Conservation (phyloP, 2,888 invertebrate species). For the Eumacrocentrus americanus region DNA sequence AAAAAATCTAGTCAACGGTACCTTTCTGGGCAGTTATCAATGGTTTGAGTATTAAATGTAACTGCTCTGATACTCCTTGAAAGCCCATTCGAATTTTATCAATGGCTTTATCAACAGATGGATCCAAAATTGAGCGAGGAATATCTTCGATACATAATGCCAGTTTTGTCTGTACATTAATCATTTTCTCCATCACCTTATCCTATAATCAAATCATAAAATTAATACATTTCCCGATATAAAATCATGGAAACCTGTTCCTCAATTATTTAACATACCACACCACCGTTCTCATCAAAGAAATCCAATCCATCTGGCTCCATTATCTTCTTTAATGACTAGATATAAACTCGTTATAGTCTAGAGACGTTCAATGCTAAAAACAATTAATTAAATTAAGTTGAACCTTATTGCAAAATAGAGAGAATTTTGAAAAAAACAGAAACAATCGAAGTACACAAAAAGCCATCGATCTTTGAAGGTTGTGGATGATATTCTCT, state of each 20-base stretch:
- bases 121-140: slow-evolving; percentile 10
- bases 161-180: slow-evolving; percentile 1
- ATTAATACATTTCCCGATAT: too few relatives aligned
- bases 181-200: slow-evolving; percentile 15
- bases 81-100: slow-evolving; percentile 6
- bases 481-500: too few relatives aligned
- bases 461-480: too few relatives aligned
- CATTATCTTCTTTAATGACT: too few relatives aligned
- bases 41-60: neutral
- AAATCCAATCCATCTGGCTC: too few relatives aligned
- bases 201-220: neutral
- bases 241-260: too few relatives aligned
- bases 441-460: neutral
- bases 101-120: slow-evolving; percentile 1
- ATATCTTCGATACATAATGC: slow-evolving; percentile 8
- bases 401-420: too few relatives aligned
- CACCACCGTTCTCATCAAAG: too few relatives aligned
- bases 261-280: too few relatives aligned
- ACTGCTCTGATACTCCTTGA: slow-evolving; percentile 11
- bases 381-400: neutral
- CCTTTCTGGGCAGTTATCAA: slow-evolving; percentile 24
- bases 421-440: neutral
- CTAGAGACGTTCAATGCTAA: neutral
- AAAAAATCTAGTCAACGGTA: slow-evolving; percentile 8
- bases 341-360: slow-evolving; percentile 2